phyloP scores from a whole-genome alignment of 1,140 invertebrate genomes.

The Agrilus planipennis region DNA sequence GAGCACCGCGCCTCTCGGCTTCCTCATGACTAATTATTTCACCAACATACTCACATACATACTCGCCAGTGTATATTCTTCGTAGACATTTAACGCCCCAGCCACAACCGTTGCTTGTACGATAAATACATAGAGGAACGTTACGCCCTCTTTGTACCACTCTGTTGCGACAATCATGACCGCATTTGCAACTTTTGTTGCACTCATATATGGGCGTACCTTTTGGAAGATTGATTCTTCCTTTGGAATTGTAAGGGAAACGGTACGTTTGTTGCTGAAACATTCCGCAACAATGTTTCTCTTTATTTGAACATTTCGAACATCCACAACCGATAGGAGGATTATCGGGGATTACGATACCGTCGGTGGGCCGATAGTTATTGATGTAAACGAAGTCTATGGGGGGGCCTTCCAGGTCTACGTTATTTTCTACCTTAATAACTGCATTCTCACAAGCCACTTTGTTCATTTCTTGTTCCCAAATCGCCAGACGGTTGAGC shows the following conservation, averaged over 20 bases:
- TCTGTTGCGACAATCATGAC: conserved; percentile 61
- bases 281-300: conserved; percentile 44
- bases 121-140: conserved; percentile 70
- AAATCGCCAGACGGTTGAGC: conserved; percentile 17
- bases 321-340: conserved; percentile 80
- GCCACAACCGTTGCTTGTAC: conserved; percentile 75
- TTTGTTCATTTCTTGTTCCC: conserved; percentile 22
- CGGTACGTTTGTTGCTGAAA: conserved; percentile 41
- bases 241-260: conserved; percentile 59
- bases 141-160: conserved; percentile 76
- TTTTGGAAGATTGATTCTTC: conserved; percentile 50
- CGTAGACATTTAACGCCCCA: conserved; percentile 84
- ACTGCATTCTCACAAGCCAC: conserved; percentile 33
- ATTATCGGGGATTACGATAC: conserved; percentile 61
- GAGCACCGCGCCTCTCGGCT: conserved; percentile 68
- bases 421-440: conserved; percentile 61
- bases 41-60: conserved; percentile 85
- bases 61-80: conserved; percentile 64
- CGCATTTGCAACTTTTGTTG: conserved; percentile 75
- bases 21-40: conserved; percentile 87
- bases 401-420: conserved; percentile 73
- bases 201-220: conserved; percentile 89
- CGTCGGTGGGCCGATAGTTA: conserved; percentile 56
- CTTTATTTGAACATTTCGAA: conserved; percentile 43
- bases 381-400: conserved; percentile 74